A percentile compares a stretch with the other conserved stretches of the same genome.
These are phyloP conservation scores for Liposcelis brunnea DNA, from an alignment of 2,888 invertebrate species.

Conservation along the genomic window DNA sequence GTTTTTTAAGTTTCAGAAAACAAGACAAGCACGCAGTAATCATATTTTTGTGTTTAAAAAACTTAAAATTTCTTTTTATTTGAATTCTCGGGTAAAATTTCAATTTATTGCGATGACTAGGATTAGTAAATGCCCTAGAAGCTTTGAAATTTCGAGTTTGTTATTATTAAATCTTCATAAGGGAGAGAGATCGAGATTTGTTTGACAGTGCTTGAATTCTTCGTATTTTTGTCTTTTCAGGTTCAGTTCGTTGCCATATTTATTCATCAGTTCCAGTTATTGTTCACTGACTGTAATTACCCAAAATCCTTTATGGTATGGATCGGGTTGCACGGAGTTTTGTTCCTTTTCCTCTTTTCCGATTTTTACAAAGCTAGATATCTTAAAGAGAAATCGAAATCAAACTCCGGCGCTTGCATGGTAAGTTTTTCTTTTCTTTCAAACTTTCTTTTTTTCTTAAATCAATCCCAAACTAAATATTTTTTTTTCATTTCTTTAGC, in stretches of 20 bases:
- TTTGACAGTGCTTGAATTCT: background rate
- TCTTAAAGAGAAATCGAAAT: slow-evolving; percentile 14
- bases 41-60: too few species aligned
- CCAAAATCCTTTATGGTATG: slow-evolving; percentile 80
- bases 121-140: too few species aligned
- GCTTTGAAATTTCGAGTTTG: too few species aligned
- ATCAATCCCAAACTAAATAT: background rate
- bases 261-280: slow-evolving; percentile 75
- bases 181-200: too few species aligned
- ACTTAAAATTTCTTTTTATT: too few species aligned
- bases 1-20: too few species aligned
- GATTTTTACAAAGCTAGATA: slow-evolving; percentile 85
- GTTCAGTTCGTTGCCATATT: slow-evolving; percentile 86
- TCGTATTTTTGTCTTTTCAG: slow-evolving; percentile 31
- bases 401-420: slow-evolving; percentile 46
- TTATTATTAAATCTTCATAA: too few species aligned
- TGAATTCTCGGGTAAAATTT: too few species aligned
- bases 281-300: slow-evolving; percentile 82
- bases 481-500: too few species aligned
- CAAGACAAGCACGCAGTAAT: too few species aligned
- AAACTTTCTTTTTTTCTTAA: too few species aligned
- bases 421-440: slow-evolving; percentile 30
- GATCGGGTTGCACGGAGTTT: slow-evolving; percentile 86
- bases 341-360: slow-evolving; percentile 86
- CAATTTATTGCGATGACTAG: too few species aligned